Evolutionary conservation across 2,797 vertebrate species (phyloP), one percentile per base, ranked within the genome.

Genomic region (Phalanger gymnotis): DNA sequence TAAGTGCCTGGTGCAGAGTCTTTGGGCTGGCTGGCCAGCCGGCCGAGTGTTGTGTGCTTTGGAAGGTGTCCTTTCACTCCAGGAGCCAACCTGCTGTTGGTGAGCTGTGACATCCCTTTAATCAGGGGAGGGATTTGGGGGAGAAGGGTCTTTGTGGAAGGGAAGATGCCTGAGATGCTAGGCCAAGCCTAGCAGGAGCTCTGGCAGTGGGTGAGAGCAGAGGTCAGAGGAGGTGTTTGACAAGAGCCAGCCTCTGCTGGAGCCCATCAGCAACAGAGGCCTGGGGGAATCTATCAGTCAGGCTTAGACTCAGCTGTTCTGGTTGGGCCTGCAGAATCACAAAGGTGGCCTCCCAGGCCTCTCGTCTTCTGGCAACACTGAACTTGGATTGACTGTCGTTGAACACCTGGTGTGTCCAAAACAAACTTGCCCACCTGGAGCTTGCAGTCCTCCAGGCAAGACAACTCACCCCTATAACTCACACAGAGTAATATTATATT

Each of bases 1-100:
- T 99, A 97, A 98, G 99, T 99, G 95, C 31, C 27, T 22, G 90
- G 90, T n/a, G n/a, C n/a, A n/a, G n/a, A n/a, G n/a, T n/a, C 53
- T 55, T 93, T 92, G n/a, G 0, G 55, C 55, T 25, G 90, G 58
- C 58, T 14, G 0, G 55, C 54, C 28, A 91, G 30, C 2, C 27
- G 7, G 7, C 56, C 56, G 1, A 30, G 56, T 34, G 58, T 16
- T 2, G 7, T 51, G 34, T 61, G 28, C 61, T 51, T 2, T 47
- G 40, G 54, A 95, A 92, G 81, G 5, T 28, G 14, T 47, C 0
- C 54, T 91, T 66, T 93, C 40, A 94, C 90, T 61, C 30, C 54
- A 47, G 73, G 61, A 90, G 53, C 14, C 90, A 54, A 2, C 31
- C 2, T 10, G 1, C 47, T n/a, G 3, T 94, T 19, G 58, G n/a